phyloP scores from a whole-genome alignment of 2,888 invertebrate genomes.

The Ischnus inquisitorius region DNA sequence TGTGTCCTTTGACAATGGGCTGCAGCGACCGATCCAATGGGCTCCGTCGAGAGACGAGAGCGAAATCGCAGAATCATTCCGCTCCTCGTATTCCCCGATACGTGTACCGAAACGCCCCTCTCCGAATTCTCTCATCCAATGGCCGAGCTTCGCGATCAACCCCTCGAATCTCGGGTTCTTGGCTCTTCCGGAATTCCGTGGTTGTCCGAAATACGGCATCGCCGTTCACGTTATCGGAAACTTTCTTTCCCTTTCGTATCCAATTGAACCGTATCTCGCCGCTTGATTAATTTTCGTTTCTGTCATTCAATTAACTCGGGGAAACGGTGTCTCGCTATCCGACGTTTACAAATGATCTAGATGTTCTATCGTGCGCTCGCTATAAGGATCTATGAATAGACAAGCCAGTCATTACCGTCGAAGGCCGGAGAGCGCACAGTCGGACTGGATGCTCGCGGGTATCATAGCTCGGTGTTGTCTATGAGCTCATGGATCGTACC shows the following conservation, averaged over 20 bases:
- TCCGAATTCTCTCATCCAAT: conserved; percentile 60
- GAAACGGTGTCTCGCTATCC: neutral
- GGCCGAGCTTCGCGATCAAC: conserved; percentile 32
- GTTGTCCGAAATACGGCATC: too few species aligned
- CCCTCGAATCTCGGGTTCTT: conserved; percentile 13
- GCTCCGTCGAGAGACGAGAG: conserved; percentile 33
- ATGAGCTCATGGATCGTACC: conserved; percentile 44
- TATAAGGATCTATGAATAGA: neutral
- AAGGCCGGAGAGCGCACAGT: neutral
- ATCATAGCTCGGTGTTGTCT: conserved; percentile 45
- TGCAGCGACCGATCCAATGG: conserved; percentile 50
- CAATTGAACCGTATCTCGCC: conserved; percentile 13
- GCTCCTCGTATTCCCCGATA: conserved; percentile 41
- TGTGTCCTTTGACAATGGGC: neutral
- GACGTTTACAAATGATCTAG: conserved; percentile 17
- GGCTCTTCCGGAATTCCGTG: neutral
- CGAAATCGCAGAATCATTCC: conserved; percentile 53
- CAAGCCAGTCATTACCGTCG: neutral
- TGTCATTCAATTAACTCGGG: conserved; percentile 11
- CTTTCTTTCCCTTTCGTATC: neutral
- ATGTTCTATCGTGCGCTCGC: neutral
- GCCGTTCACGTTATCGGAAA: neutral
- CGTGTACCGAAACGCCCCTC: conserved; percentile 55
- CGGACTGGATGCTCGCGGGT: neutral
- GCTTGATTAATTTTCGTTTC: conserved; percentile 18